Evolutionary conservation across 2,888 invertebrate species (phyloP), one percentile per base, ranked within the genome.

Genomic region (Nephrocerus scutellatus): DNA sequence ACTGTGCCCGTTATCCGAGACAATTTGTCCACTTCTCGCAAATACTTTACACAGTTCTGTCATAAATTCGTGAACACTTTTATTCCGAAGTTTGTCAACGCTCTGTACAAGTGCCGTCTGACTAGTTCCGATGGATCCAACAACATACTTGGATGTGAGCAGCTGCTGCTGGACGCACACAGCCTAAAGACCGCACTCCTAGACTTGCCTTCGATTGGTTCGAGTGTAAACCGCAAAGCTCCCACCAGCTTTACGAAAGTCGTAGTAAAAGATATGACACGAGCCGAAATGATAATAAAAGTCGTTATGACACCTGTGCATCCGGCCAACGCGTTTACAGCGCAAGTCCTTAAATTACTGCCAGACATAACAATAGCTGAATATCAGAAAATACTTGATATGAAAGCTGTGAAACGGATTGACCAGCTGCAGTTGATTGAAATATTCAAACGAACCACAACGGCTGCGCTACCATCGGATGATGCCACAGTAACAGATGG

Each of bases 201-300:
- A n/a, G 91, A 93, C 64, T 72, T 99, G 50, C 98, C 98, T 0
- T 89, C 91, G 0, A 81, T 93, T 16, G 89, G 89, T 0, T 90
- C 91, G 2, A 85, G 86, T 54, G 84, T 93, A 1, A 81, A 81
- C 46, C 74, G 92, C 6, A 89, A 89, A 52, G 88, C 93, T 5
- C 95, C 95, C 0, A 84, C 89, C 0, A 86, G 88, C 45, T 92
- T 82, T 48, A 80, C 82, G 0, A 85, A 85, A 60, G 82, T 83
- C 5, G 75, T 75, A 0, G 71, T 73, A 6, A 75, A 74, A 83
- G 70, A 95, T 22, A 96, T 98, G 93, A 91, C 90, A 0, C 89
- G 90, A 59, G 96, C 96, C 0, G 98, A 98, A 68, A 95, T 97
- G 91, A 87, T 98, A 24, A 72, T 98, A n/a, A 98, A 98, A 72